Evolutionary conservation across 2,888 invertebrate species (phyloP).

Genomic region (Dione vanillae): DNA sequence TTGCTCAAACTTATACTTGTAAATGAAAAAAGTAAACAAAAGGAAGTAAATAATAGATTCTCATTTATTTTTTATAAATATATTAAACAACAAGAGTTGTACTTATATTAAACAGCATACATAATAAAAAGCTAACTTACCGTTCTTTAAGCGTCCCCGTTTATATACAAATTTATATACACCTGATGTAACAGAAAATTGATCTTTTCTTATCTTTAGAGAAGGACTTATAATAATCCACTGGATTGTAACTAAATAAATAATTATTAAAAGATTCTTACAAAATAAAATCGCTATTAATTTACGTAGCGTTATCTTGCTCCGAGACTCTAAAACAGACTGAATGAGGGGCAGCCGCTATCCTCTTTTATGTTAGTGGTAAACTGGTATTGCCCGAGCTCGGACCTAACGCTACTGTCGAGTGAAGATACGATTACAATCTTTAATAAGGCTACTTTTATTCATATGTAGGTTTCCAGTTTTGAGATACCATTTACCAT

Average conservation of each 20-base stretch:
- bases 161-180: constrained; percentile 8
- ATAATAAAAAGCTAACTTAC: constrained; percentile 41
- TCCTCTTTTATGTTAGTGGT: constrained; percentile 79
- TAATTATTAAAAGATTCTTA: not conserved
- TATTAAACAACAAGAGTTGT: not conserved
- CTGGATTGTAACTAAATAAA: constrained; percentile 9
- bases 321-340: constrained; percentile 65
- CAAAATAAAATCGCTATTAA: constrained; percentile 2
- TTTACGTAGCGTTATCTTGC: constrained; percentile 45
- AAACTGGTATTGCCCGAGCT: constrained; percentile 69
- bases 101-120: not conserved
- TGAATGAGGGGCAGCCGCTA: constrained; percentile 73
- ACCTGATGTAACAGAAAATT: not conserved
- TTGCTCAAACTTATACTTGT: not conserved
- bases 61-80: not conserved
- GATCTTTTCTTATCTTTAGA: not conserved
- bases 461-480: constrained; percentile 9
- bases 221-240: not conserved
- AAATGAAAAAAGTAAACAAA: constrained; percentile 4
- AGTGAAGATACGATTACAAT: constrained; percentile 62
- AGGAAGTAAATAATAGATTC: constrained; percentile 5
- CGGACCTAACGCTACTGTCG: constrained; percentile 41
- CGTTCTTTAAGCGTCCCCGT: constrained; percentile 37
- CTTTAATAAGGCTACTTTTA: constrained; percentile 50
- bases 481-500: not conserved